phyloP scores from a whole-genome alignment of 2,113 vertebrate species.

The Ophiodon elongatus region DNA sequence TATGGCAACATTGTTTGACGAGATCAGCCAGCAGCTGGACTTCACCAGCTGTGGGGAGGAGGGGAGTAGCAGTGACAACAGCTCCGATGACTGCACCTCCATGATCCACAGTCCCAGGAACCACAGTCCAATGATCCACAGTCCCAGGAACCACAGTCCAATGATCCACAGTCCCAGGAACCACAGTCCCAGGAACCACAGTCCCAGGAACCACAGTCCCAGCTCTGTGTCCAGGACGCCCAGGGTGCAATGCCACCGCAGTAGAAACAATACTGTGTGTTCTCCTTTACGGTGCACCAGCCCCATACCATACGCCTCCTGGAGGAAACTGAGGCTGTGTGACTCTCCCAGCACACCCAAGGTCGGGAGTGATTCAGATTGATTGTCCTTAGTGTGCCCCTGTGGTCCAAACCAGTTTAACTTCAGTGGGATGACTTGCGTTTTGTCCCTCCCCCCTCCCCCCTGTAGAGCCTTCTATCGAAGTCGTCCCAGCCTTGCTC shows the following conservation, averaged over 20 bases:
- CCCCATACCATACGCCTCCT: conserved; percentile 84
- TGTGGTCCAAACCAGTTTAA: background rate
- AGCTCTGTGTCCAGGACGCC: conserved; percentile 70
- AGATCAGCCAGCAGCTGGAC: conserved; percentile 84
- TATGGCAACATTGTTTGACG: conserved; percentile 73
- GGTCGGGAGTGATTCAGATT: conserved; percentile 73
- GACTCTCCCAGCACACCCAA: conserved; percentile 91
- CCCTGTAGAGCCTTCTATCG: conserved; percentile 84
- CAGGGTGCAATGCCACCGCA: conserved; percentile 58
- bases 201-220: conserved; percentile 23
- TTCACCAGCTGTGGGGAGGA: conserved; percentile 90
- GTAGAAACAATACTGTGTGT: conserved; percentile 42
- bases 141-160: conserved; percentile 27
- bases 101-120: conserved; percentile 2
- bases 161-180: background rate
- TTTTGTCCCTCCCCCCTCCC: background rate
- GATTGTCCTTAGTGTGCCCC: background rate
- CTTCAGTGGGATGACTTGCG: background rate
- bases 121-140: conserved; percentile 9
- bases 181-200: conserved; percentile 8
- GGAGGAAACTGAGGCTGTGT: conserved; percentile 86
- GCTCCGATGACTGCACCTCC: conserved; percentile 72
- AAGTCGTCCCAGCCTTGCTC: conserved; percentile 84
- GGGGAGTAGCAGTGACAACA: conserved; percentile 71
- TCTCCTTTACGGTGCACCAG: conserved; percentile 77